A percentile compares a stretch with the other conserved stretches of the same genome.
These are phyloP conservation scores for Scortum barcoo DNA, from an alignment of 2,113 vertebrate species.

Conservation along the genomic window DNA sequence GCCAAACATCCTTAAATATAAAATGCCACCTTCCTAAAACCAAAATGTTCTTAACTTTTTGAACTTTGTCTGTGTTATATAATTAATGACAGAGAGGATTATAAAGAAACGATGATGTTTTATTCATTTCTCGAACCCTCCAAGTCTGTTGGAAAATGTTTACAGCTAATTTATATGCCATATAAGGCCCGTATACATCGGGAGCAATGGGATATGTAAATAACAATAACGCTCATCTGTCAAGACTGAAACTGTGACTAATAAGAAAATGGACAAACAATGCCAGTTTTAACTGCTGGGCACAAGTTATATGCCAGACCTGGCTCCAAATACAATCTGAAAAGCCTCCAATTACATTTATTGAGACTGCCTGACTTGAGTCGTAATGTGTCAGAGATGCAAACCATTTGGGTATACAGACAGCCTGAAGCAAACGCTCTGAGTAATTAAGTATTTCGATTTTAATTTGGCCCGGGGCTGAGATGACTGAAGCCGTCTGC, in stretches of 20 bases:
- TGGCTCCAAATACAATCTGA: constrained; percentile 51
- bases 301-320: constrained; percentile 39
- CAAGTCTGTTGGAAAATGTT: neutral
- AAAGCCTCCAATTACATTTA: constrained; percentile 60
- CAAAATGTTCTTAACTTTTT: neutral
- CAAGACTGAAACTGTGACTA: constrained; percentile 39
- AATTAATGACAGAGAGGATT: neutral
- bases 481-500: constrained; percentile 49
- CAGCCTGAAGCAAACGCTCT: constrained; percentile 57
- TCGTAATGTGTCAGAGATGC: constrained; percentile 56
- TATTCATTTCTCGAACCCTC: neutral
- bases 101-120: neutral
- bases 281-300: constrained; percentile 47
- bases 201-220: constrained; percentile 39
- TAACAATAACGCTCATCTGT: constrained; percentile 42
- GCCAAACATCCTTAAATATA: neutral
- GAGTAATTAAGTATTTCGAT: constrained; percentile 69
- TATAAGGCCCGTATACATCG: neutral
- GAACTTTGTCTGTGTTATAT: neutral
- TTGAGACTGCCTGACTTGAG: constrained; percentile 52
- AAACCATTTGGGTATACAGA: constrained; percentile 56
- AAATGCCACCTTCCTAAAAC: neutral
- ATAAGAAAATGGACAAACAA: constrained; percentile 49
- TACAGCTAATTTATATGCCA: neutral
- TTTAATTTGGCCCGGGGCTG: constrained; percentile 58